Evolutionary conservation across 2,113 vertebrate species (phyloP), one percentile per base, ranked within the genome.

Genomic region (Promerops cafer): DNA sequence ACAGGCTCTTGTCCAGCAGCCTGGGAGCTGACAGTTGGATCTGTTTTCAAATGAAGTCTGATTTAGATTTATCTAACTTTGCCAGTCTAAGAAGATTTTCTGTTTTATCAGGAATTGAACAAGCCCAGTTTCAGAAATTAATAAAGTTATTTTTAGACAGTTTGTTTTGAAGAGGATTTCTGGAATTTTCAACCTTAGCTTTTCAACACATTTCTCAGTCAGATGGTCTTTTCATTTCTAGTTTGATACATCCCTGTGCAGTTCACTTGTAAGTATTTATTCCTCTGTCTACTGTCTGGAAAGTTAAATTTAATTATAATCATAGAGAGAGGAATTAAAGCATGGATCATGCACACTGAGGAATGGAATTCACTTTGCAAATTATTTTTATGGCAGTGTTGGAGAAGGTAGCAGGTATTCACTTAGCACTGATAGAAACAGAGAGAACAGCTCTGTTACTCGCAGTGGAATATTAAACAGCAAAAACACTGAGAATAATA

Each of bases 301-400:
- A 94, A 80, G 21, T 61, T 69, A 81, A 82, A 96, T 86, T 95
- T 94, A 95, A 91, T 96, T 93, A 84, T 30, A 93, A 87, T 91
- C 53, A 85, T 64, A 71, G 79, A 89, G 24, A 39, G 27, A 85
- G 85, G 77, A 94, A 96, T 83, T 68, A 84, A 95, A 77, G 27
- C 63, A 63, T 18, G 61, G 61, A 79, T 42, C 15, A 61, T 68
- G 39, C 80, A 94, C 42, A 42, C 30, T 65, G 63, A 49, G 72
- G 80, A 89, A 78, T 56, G 44, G 39, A 90, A 92, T 94, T 95
- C 56, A 85, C 49, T 93, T 83, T 14, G 35, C 11, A 90, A 93
- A 95, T 95, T 90, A 70, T 91, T 94, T 96, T 96, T 85, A 94
- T 89, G 95, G 39, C 49, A 92, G 60, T 93, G 71, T 71, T 86